Conservation (phyloP, 2,888 invertebrate species). For the Orthosia incerta region DNA sequence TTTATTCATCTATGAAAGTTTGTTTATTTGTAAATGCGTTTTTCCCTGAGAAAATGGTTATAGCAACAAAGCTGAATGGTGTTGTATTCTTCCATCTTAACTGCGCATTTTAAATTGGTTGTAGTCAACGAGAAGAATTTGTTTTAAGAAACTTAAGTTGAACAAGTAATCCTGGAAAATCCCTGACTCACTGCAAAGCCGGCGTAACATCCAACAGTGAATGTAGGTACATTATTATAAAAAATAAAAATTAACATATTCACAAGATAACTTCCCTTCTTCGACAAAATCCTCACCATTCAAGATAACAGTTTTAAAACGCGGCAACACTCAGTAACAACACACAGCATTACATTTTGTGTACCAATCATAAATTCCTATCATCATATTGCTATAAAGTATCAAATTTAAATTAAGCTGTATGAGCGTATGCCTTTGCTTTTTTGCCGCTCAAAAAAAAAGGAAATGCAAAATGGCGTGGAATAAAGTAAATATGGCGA, state of each 20-base stretch:
- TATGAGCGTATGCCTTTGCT: conserved; percentile 68
- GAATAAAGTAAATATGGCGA: conserved; percentile 66
- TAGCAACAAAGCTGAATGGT: not conserved
- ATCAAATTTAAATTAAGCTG: conserved; percentile 80
- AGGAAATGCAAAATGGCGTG: conserved; percentile 56
- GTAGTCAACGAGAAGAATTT: not conserved
- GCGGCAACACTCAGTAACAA: conserved; percentile 41
- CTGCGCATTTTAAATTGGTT: not conserved
- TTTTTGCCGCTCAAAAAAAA: conserved; percentile 59
- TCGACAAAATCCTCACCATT: conserved; percentile 56
- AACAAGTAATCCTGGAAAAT: conserved; percentile 18
- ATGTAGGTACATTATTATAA: conserved; percentile 27
- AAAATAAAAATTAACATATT: conserved; percentile 50
- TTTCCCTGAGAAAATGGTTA: not conserved
- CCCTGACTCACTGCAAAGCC: conserved; percentile 32
- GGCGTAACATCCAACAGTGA: conserved; percentile 29
- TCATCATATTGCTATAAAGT: conserved; percentile 71
- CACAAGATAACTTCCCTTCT: conserved; percentile 46
- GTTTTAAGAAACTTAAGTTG: not conserved
- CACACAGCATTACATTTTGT: conserved; percentile 51
- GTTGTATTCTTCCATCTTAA: not conserved
- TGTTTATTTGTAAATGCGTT: conserved; percentile 39
- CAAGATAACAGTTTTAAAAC: conserved; percentile 58
- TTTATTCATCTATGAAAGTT: conserved; percentile 68
- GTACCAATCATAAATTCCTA: conserved; percentile 68